Evolutionary conservation across 2,888 invertebrate species (phyloP).

Genomic region (Keiferia lycopersicella): DNA sequence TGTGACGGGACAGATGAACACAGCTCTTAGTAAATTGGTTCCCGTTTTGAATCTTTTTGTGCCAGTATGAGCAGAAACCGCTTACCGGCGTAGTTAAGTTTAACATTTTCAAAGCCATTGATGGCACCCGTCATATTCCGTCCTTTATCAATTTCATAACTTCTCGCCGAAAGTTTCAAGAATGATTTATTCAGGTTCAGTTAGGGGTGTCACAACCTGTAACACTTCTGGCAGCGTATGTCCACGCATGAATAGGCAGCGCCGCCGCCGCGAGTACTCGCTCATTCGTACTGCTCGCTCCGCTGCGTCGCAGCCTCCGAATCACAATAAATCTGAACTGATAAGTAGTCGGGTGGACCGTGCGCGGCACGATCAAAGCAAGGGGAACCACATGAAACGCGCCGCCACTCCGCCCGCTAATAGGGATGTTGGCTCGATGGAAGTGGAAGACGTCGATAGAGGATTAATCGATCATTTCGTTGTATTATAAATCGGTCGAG

Average conservation of each 20-base stretch:
- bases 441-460: conserved; percentile 9
- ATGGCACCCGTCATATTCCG: no score
- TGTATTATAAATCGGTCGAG: neutral
- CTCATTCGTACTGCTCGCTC: conserved; percentile 45
- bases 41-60: no score
- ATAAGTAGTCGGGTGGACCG: conserved; percentile 79
- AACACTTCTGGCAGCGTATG: conserved; percentile 53
- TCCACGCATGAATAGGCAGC: conserved; percentile 54
- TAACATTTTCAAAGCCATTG: no score
- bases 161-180: neutral
- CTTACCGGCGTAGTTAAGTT: no score
- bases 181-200: neutral
- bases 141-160: no score
- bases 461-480: neutral
- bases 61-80: no score
- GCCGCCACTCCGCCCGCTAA: conserved; percentile 57
- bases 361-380: conserved; percentile 75
- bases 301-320: conserved; percentile 63
- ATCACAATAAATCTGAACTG: conserved; percentile 81
- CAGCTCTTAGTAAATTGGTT: no score
- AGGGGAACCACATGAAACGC: conserved; percentile 73
- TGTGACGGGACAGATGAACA: no score
- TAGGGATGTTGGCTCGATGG: conserved; percentile 4
- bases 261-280: conserved; percentile 53
- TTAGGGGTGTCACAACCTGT: conserved; percentile 16